Conservation (phyloP, 1,140 invertebrate species). For the Centruroides vittatus region DNA sequence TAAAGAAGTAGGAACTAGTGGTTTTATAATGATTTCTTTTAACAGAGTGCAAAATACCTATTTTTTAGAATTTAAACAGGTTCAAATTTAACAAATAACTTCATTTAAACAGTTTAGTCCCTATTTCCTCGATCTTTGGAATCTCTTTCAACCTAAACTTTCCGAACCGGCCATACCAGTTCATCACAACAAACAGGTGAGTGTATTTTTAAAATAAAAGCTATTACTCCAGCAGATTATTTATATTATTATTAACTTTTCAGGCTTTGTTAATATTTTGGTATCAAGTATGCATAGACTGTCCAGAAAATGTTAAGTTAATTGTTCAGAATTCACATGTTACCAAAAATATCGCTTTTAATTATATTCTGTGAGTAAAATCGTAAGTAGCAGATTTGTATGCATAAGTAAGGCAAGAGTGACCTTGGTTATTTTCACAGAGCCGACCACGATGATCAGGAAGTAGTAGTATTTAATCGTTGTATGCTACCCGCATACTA, state of each 20-base stretch:
- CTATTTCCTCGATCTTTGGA: constrained; percentile 81
- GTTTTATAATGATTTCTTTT: no score
- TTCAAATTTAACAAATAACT: no score
- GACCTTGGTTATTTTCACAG: constrained; percentile 18
- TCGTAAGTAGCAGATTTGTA: constrained; percentile 28
- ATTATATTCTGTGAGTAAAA: constrained; percentile 79
- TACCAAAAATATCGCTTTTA: constrained; percentile 87
- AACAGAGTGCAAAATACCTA: no score
- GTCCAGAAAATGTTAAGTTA: constrained; percentile 76
- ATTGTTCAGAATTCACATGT: constrained; percentile 69
- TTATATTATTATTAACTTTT: background rate
- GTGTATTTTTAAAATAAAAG: background rate
- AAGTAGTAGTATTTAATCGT: constrained; percentile 82
- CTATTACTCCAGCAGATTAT: background rate
- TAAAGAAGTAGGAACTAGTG: no score
- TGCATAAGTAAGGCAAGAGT: background rate
- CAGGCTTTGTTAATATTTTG: constrained; percentile 71
- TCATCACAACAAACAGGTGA: constrained; percentile 76
- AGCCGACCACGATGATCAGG: constrained; percentile 88
- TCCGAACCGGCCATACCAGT: constrained; percentile 89
- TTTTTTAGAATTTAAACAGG: no score
- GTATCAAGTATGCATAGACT: constrained; percentile 81
- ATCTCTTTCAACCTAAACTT: constrained; percentile 81
- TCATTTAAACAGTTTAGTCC: constrained; percentile 34
- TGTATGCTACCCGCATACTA: constrained; percentile 91